Conservation (phyloP, 1,140 invertebrate genomes). For the Hyposmocoma kahamanoa region DNA sequence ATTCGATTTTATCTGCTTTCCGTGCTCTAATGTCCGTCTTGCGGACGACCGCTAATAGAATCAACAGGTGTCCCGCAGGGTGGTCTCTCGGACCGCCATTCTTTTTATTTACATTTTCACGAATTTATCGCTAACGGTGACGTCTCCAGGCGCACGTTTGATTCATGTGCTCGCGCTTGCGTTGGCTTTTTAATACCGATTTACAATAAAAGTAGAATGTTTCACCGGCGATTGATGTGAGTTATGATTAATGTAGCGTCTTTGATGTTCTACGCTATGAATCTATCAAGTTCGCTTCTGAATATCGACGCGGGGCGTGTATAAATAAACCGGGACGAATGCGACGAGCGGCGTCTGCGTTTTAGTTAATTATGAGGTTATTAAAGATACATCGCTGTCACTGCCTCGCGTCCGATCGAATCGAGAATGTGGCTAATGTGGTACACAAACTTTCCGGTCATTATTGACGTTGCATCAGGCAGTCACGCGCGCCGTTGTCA, state of each 20-base stretch:
- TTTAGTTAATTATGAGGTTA: conserved; percentile 64
- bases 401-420: conserved; percentile 29
- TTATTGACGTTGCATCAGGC: conserved; percentile 28
- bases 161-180: conserved; percentile 63
- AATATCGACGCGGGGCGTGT: conserved; percentile 56
- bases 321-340: conserved; percentile 59
- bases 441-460: conserved; percentile 19
- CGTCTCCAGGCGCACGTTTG: conserved; percentile 59
- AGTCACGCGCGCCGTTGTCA: conserved; percentile 41
- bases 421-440: too few relatives aligned
- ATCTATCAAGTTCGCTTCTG: conserved; percentile 65
- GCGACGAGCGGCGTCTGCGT: conserved; percentile 35
- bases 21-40: conserved; percentile 19
- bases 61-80: conserved; percentile 63
- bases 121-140: conserved; percentile 61
- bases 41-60: conserved; percentile 44
- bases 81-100: conserved; percentile 44
- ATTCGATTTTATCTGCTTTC: conserved; percentile 33
- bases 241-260: conserved; percentile 68
- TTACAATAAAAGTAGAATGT: conserved; percentile 71
- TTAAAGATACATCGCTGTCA: conserved; percentile 40
- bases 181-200: conserved; percentile 71
- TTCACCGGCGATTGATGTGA: conserved; percentile 66
- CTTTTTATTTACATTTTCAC: conserved; percentile 60
- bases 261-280: conserved; percentile 70